Conservation (phyloP, 2,113 vertebrate species). For the Hippocampus comes region DNA sequence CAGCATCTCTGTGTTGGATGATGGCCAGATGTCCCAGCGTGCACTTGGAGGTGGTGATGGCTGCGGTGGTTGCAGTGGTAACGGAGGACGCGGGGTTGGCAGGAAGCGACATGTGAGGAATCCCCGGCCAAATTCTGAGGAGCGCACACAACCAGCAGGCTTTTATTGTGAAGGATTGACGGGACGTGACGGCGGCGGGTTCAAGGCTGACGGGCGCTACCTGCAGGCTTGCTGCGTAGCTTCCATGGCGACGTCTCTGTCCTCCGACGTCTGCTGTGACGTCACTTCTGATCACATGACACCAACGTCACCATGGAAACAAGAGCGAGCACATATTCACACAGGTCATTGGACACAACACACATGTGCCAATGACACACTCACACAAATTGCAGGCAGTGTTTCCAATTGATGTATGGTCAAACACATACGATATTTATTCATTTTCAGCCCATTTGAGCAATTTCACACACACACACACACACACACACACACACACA, state of each 20-base stretch:
- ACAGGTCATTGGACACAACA: background rate
- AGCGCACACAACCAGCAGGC: conserved; percentile 5
- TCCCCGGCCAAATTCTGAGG: conserved; percentile 35
- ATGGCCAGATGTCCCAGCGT: conserved; percentile 32
- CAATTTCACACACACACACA: background rate
- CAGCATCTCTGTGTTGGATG: conserved; percentile 38
- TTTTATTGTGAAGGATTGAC: background rate
- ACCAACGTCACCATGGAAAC: background rate
- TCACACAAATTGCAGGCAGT: background rate
- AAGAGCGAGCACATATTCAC: background rate
- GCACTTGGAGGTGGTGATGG: conserved; percentile 29
- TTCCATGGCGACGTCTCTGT: conserved; percentile 16
- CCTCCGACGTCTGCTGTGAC: background rate
- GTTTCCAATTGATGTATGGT: too few relatives aligned
- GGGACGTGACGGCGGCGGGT: background rate
- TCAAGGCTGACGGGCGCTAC: conserved; percentile 21
- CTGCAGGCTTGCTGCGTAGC: conserved; percentile 14
- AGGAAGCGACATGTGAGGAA: background rate
- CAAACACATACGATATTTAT: too few relatives aligned
- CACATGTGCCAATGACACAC: background rate
- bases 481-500: background rate
- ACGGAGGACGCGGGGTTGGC: background rate
- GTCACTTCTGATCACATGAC: conserved; percentile 1
- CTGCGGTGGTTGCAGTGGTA: conserved; percentile 17
- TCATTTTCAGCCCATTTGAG: too few relatives aligned